phyloP scores from a whole-genome alignment of 2,113 vertebrate species.

The Centropus bengalensis region DNA sequence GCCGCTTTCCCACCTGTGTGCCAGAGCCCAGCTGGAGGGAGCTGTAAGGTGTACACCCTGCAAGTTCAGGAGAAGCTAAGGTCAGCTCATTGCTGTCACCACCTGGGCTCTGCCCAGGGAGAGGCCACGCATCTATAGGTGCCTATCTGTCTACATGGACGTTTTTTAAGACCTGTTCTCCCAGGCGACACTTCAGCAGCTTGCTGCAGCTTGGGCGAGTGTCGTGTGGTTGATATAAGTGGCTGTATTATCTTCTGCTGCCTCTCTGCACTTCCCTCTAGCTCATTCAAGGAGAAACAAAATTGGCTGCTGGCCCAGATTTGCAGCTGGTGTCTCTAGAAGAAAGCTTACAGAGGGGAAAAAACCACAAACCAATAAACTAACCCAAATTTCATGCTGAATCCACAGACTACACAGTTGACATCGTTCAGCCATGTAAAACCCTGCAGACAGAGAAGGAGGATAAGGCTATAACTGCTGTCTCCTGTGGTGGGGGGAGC shows the following conservation, averaged over 20 bases:
- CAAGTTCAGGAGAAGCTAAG: background rate
- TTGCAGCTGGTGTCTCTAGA: slow-evolving; percentile 58
- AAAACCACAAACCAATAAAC: background rate
- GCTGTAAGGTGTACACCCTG: background rate
- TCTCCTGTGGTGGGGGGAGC: background rate
- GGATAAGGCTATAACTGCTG: background rate
- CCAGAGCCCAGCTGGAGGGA: background rate
- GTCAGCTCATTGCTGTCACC: background rate
- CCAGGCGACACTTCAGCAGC: background rate
- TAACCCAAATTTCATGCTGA: background rate
- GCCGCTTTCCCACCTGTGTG: accelerated
- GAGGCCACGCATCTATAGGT: background rate
- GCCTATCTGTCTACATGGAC: background rate
- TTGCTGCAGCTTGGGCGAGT: background rate
- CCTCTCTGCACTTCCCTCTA: background rate
- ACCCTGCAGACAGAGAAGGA: background rate
- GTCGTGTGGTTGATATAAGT: accelerated
- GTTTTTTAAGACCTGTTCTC: background rate
- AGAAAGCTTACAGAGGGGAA: slow-evolving; percentile 44
- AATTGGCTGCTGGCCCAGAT: slow-evolving; percentile 27
- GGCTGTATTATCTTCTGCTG: background rate
- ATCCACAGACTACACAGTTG: slow-evolving; percentile 10
- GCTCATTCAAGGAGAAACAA: slow-evolving; percentile 23
- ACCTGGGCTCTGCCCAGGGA: background rate
- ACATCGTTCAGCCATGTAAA: background rate